Evolutionary conservation across 2,888 invertebrate genomes (phyloP).

Genomic region (Pyralis farinalis): DNA sequence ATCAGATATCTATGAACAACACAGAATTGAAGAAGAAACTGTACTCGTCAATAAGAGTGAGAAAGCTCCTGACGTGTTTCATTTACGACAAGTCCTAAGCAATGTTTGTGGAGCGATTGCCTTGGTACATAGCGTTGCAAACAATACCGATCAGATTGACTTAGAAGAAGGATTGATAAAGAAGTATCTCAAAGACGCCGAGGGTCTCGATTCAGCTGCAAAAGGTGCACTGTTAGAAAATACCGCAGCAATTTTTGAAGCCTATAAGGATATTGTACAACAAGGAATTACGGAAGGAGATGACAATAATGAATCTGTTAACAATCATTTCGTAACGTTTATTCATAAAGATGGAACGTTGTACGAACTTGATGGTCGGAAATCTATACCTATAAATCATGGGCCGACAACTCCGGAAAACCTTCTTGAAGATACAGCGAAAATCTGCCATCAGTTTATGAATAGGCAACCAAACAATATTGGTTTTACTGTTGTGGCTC

Average conservation of each 20-base stretch:
- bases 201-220: slow-evolving; percentile 84
- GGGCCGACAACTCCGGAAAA: slow-evolving; percentile 87
- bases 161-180: slow-evolving; percentile 85
- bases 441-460: slow-evolving; percentile 91
- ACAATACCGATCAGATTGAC: slow-evolving; percentile 88
- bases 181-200: slow-evolving; percentile 86
- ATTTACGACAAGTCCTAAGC: slow-evolving; percentile 92
- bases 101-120: slow-evolving; percentile 99
- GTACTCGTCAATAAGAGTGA: slow-evolving; percentile 79
- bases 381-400: slow-evolving; percentile 88
- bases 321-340: slow-evolving; percentile 94
- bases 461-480: slow-evolving; percentile 91
- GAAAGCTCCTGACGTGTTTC: slow-evolving; percentile 85
- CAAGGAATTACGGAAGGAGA: slow-evolving; percentile 89
- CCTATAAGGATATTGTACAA: slow-evolving; percentile 90
- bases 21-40: slow-evolving; percentile 83
- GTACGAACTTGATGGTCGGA: slow-evolving; percentile 88
- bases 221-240: slow-evolving; percentile 88
- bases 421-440: slow-evolving; percentile 90
- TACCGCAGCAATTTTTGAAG: slow-evolving; percentile 85
- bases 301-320: slow-evolving; percentile 83
- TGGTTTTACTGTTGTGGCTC: slow-evolving; percentile 92
- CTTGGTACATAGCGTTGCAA: slow-evolving; percentile 95
- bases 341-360: slow-evolving; percentile 89
- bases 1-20: slow-evolving; percentile 87